These are phyloP conservation scores for Musca domestica DNA, from an alignment of 1,140 invertebrate genomes.

Conservation along the genomic window DNA sequence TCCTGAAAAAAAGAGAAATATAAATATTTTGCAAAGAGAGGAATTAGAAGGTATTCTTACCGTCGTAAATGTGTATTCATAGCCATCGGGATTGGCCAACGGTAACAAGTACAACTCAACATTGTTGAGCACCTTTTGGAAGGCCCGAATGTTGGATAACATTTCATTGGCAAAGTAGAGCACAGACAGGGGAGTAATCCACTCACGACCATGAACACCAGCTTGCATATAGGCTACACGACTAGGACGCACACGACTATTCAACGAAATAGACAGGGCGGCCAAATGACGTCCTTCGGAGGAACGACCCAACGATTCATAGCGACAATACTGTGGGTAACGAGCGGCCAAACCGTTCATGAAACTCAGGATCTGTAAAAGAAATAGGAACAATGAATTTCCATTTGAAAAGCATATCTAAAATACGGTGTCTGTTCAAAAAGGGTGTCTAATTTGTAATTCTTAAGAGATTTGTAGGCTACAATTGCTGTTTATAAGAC, in stretches of 20 bases:
- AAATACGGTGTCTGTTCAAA: too few species aligned
- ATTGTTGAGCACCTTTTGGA: constrained; percentile 41
- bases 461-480: not conserved
- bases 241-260: constrained; percentile 33
- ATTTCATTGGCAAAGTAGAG: constrained; percentile 60
- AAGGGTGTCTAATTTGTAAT: constrained; percentile 5
- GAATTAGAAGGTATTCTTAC: constrained; percentile 42
- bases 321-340: constrained; percentile 46
- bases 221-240: constrained; percentile 50
- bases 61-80: constrained; percentile 61
- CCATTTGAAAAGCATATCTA: too few species aligned
- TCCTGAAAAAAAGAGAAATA: constrained; percentile 43
- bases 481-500: too few species aligned
- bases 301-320: constrained; percentile 49
- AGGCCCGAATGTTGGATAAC: constrained; percentile 57
- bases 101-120: constrained; percentile 69
- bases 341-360: constrained; percentile 45
- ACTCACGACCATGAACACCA: constrained; percentile 59
- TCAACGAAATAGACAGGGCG: constrained; percentile 50
- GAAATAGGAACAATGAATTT: not conserved
- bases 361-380: constrained; percentile 38
- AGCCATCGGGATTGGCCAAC: constrained; percentile 67
- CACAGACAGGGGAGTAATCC: constrained; percentile 65
- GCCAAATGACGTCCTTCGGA: constrained; percentile 52
- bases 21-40: not conserved